phyloP scores from a whole-genome alignment of 2,113 vertebrate species.

The Mustela lutreola region DNA sequence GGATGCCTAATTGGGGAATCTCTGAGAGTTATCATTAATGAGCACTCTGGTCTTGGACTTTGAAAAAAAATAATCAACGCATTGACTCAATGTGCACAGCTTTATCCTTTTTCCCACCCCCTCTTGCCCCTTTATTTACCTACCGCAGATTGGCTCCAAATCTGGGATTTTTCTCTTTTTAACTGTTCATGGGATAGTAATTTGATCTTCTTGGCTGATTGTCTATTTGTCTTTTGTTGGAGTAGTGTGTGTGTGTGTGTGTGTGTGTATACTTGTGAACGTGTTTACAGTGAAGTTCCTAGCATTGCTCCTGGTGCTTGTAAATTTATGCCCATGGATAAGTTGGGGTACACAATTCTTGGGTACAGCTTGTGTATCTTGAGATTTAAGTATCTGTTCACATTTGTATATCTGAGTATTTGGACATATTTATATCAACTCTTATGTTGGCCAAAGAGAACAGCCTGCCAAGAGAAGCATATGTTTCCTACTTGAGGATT shows the following conservation, averaged over 20 bases:
- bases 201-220: slow-evolving; percentile 65
- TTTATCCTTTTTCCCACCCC: slow-evolving; percentile 75
- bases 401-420: slow-evolving; percentile 53
- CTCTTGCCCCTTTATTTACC: slow-evolving; percentile 88
- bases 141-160: slow-evolving; percentile 89
- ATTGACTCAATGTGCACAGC: slow-evolving; percentile 70
- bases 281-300: not conserved
- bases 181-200: slow-evolving; percentile 62
- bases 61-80: slow-evolving; percentile 80
- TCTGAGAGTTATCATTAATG: slow-evolving; percentile 90
- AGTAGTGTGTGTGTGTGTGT: not conserved
- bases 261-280: slow-evolving; percentile 1
- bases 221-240: slow-evolving; percentile 63
- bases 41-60: slow-evolving; percentile 78
- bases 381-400: slow-evolving; percentile 42
- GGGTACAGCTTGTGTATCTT: not conserved
- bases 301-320: not conserved
- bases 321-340: not conserved
- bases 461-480: slow-evolving; percentile 46
- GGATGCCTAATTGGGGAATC: slow-evolving; percentile 91
- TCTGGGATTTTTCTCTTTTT: slow-evolving; percentile 59
- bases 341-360: not conserved
- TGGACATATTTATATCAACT: slow-evolving; percentile 43
- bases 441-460: slow-evolving; percentile 50
- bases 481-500: not conserved